Percentiles rank a stretch among this genome's conserved stretches.
Evolutionary conservation across 1,140 invertebrate genomes (phyloP).

Genomic region (Lerema accius): DNA sequence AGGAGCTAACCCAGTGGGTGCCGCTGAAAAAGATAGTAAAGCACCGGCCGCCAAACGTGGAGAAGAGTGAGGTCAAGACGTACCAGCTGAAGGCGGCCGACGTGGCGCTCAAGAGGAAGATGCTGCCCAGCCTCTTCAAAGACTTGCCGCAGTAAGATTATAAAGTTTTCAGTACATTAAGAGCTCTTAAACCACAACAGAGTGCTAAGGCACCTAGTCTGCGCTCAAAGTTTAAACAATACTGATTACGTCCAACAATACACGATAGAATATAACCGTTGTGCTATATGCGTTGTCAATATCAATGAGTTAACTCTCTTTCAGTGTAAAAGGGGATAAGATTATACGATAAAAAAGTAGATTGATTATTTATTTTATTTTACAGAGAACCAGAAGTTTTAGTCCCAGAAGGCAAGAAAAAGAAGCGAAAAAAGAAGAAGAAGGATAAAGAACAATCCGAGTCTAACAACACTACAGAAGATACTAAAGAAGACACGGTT

Average conservation of each 20-base stretch:
- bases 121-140: conserved; percentile 92
- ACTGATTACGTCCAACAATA: no score
- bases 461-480: conserved; percentile 23
- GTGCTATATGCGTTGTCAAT: no score
- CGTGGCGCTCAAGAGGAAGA: conserved; percentile 89
- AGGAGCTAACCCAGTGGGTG: conserved; percentile 97
- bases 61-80: conserved; percentile 90
- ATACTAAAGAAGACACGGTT: conserved; percentile 24
- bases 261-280: no score
- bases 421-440: conserved; percentile 66
- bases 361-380: conserved; percentile 21
- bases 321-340: no score
- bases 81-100: conserved; percentile 91
- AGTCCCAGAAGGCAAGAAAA: conserved; percentile 59
- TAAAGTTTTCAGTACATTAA: not conserved
- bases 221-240: no score
- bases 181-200: no score
- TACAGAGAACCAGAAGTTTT: conserved; percentile 72
- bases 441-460: conserved; percentile 37
- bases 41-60: conserved; percentile 89
- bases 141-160: conserved; percentile 75
- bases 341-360: no score
- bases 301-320: no score
- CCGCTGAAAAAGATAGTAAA: conserved; percentile 95
- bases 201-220: no score